Evolutionary conservation across 2,797 vertebrate genomes (phyloP), one percentile per base, ranked within the genome.

Genomic region (Neoniphon sammara): DNA sequence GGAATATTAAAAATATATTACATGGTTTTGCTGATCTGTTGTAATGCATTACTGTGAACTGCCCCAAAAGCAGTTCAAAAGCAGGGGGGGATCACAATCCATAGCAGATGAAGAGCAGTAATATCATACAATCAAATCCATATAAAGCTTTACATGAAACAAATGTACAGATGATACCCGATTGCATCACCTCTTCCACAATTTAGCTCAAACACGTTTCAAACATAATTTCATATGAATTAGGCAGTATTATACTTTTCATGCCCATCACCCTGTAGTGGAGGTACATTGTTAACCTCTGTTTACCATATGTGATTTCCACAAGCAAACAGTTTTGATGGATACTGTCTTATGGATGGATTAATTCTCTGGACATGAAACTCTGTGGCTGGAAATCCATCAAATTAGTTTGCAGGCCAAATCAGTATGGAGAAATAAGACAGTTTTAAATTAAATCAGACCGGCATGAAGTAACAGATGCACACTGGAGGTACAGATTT

Each of bases 121-220:
- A 86, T 68, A 83, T 71, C 82, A 88, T 81, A 90, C 73, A 85
- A 83, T 79, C 76, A 79, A 84, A 85, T 79, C 75, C 69, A 87
- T 82, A 85, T 85, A 85, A 85, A 89, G 66, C 65, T 81, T 67
- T 73, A 71, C 62, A 85, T 82, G 79, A 81, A 74, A 77, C 54
- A 77, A 85, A 86, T 85, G 79, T 89, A 89, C 87, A 92, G 70
- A 79, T 64, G 70, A 79, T 75, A 83, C 50, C 81, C 52, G 12
- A 81, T 69, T 73, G 47, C 31, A 65, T 60, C 78, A 67, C 36
- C 49, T 74, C 12, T 68, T 61, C 23, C 49, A 27, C 49, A 23
- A 34, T 70, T 59, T 69, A 74, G 59, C 14, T 68, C 30, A 47
- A 77, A 74, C 14, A 81, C 20, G 66, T 69, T 75, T 73, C 30